A percentile compares a stretch with the other conserved stretches of the same genome.
These are phyloP conservation scores for Pelecanus crispus DNA, from an alignment of 2,113 vertebrate genomes.

Conservation along the genomic window DNA sequence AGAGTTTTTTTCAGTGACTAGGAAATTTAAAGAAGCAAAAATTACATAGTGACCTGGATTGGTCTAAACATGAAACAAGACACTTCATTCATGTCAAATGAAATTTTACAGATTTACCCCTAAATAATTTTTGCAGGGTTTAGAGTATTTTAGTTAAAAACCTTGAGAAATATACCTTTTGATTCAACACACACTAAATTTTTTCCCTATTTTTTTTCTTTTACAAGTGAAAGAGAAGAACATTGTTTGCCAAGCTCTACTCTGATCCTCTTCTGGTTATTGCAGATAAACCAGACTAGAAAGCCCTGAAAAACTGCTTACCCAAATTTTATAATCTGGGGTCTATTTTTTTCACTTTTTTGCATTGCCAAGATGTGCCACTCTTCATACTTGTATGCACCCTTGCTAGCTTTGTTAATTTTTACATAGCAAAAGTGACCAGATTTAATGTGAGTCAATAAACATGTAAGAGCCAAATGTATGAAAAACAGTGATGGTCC, in stretches of 20 bases:
- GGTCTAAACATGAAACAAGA: neutral
- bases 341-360: neutral
- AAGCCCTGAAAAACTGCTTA: neutral
- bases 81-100: neutral
- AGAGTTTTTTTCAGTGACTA: neutral
- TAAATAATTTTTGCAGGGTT: neutral
- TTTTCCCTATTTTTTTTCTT: neutral
- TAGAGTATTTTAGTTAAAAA: neutral
- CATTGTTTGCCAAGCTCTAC: neutral
- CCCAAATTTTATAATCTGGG: neutral
- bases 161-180: neutral
- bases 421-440: neutral
- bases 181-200: neutral
- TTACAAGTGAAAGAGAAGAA: neutral
- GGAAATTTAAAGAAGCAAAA: neutral
- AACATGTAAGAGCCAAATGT: neutral
- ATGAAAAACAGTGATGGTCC: neutral
- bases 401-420: neutral
- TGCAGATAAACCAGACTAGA: neutral
- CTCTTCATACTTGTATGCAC: neutral
- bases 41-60: neutral
- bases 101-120: neutral
- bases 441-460: slow-evolving; percentile 1
- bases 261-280: neutral
- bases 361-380: neutral